Percentiles rank a stretch among this genome's conserved stretches.
These are phyloP conservation scores for Galaxias olidus DNA, from an alignment of 2,797 vertebrate genomes.

Conservation along the genomic window DNA sequence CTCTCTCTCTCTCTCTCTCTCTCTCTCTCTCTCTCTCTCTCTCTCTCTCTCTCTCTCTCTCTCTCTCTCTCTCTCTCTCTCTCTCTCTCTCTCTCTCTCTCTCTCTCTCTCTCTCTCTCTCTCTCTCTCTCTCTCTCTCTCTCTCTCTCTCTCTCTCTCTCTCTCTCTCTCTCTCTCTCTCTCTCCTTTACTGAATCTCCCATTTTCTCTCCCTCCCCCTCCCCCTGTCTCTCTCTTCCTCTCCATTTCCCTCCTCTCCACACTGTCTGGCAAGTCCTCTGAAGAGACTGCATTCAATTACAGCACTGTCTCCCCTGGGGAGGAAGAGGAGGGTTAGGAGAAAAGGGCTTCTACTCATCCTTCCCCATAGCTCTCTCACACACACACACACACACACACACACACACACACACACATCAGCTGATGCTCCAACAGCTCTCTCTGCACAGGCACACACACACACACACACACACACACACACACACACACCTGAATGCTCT, in stretches of 20 bases:
- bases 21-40: slow-evolving; percentile 25
- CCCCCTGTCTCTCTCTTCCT: no score
- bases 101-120: slow-evolving; percentile 24
- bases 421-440: no score
- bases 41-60: slow-evolving; percentile 24
- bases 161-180: slow-evolving; percentile 24
- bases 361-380: no score
- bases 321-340: slow-evolving; percentile 10
- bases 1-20: slow-evolving; percentile 22
- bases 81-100: slow-evolving; percentile 25
- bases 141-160: slow-evolving; percentile 25
- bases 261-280: slow-evolving; percentile 12
- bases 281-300: slow-evolving; percentile 40
- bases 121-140: slow-evolving; percentile 22
- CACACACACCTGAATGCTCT: no score
- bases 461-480: slow-evolving; percentile 2
- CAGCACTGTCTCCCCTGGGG: slow-evolving; percentile 23
- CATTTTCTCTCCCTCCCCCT: no score
- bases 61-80: slow-evolving; percentile 22
- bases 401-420: no score
- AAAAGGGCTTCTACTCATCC: slow-evolving; percentile 29
- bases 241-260: no score
- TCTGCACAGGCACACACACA: slow-evolving; percentile 7
- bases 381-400: no score
- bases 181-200: no score